A percentile compares a stretch with the other conserved stretches of the same genome.
These are phyloP conservation scores for Pegoplata infirma DNA, from an alignment of 2,888 invertebrate genomes.

Conservation along the genomic window DNA sequence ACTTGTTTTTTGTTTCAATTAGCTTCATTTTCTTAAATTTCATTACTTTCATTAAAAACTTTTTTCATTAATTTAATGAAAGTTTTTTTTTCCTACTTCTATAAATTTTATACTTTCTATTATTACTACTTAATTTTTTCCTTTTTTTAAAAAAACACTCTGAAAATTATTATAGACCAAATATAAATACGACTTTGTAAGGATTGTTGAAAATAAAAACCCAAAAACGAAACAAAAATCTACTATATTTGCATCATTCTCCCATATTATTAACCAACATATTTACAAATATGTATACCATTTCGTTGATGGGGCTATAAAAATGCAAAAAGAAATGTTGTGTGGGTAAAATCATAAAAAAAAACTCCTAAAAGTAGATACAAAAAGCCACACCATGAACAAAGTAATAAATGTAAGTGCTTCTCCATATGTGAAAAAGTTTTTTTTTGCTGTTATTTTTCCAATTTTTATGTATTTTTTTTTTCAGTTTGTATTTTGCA, in stretches of 20 bases:
- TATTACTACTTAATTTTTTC: not conserved
- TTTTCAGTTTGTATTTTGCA: slow-evolving; percentile 31
- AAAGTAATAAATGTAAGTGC: slow-evolving; percentile 62
- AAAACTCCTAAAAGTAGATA: slow-evolving; percentile 48
- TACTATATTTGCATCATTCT: not conserved
- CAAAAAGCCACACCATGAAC: slow-evolving; percentile 31
- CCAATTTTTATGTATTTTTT: slow-evolving; percentile 1
- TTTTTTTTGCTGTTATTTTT: not conserved
- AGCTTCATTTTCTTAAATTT: too few species aligned
- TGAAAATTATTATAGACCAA: not conserved
- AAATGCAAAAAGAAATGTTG: slow-evolving; percentile 6
- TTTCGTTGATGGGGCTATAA: not conserved
- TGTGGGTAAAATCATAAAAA: not conserved
- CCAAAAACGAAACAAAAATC: too few species aligned
- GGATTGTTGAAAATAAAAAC: not conserved
- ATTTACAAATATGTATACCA: not conserved
- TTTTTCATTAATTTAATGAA: not conserved
- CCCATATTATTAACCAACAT: not conserved
- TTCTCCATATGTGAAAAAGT: slow-evolving; percentile 40
- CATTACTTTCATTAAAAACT: not conserved
- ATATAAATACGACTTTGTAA: not conserved
- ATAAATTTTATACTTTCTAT: not conserved
- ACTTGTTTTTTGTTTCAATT: too few species aligned
- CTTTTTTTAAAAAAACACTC: not conserved
- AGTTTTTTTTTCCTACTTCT: not conserved